A percentile compares a stretch with the other conserved stretches of the same genome.
phyloP scores from a whole-genome alignment of 2,797 vertebrate species.

The Rhabdomys pumilio region DNA sequence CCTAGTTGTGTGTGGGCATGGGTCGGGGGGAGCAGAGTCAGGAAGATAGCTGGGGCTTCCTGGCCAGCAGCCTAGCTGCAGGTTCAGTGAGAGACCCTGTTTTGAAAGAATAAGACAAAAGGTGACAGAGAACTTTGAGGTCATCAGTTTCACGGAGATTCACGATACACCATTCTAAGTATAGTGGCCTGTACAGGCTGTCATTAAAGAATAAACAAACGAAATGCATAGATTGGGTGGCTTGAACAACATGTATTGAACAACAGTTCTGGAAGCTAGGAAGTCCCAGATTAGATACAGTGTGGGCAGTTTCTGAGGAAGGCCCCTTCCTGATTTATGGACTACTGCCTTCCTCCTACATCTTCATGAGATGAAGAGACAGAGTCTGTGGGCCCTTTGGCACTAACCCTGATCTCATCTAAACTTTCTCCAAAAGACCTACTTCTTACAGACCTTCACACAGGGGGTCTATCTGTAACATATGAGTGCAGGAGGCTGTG shows the following conservation, averaged over 20 bases:
- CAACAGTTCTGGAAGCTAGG: neutral
- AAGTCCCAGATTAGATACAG: neutral
- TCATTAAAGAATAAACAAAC: neutral
- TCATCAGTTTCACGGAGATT: slow-evolving; percentile 29
- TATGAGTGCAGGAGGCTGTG: neutral
- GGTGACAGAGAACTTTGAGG: neutral
- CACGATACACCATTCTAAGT: neutral
- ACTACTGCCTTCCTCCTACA: neutral
- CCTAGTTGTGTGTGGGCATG: neutral
- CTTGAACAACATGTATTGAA: neutral
- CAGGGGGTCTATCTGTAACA: neutral
- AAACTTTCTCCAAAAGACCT: neutral
- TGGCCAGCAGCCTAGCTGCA: neutral
- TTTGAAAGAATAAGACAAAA: neutral
- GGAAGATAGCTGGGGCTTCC: neutral
- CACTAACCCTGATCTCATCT: neutral
- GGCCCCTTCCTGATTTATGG: neutral
- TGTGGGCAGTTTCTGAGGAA: neutral
- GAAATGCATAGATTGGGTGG: neutral
- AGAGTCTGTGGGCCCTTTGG: neutral
- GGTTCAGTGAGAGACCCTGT: too few relatives aligned
- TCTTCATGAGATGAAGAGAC: neutral
- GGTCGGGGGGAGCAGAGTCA: neutral
- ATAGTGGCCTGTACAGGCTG: neutral
- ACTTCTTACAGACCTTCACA: neutral